Evolutionary conservation across 2,113 vertebrate genomes (phyloP).

Genomic region (Passer domesticus): DNA sequence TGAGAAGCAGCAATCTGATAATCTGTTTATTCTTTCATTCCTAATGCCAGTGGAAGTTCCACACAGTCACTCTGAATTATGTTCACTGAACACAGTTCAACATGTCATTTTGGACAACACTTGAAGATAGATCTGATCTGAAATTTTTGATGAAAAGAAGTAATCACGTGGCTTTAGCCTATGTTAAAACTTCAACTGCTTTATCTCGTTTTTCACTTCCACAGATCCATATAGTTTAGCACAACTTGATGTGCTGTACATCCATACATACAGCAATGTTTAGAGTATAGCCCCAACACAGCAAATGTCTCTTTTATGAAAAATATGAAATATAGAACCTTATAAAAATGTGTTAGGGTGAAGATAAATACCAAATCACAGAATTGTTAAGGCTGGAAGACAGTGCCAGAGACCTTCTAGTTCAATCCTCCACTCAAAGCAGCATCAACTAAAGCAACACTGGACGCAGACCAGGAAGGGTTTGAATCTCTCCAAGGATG

Average conservation of each 20-base stretch:
- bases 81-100: background rate
- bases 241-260: background rate
- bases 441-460: background rate
- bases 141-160: background rate
- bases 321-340: background rate
- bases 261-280: background rate
- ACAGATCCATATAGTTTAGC: background rate
- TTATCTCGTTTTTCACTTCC: background rate
- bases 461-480: background rate
- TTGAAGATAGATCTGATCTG: background rate
- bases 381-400: background rate
- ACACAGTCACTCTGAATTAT: background rate
- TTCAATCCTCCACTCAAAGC: background rate
- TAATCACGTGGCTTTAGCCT: background rate
- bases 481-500: background rate
- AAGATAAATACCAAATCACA: background rate
- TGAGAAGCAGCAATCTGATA: background rate
- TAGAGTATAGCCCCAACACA: background rate
- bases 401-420: background rate
- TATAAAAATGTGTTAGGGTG: background rate
- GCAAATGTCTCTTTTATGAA: background rate
- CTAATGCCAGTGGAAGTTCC: background rate
- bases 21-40: background rate
- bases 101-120: background rate
- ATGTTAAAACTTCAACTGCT: accelerated